Conservation (phyloP, 1,140 invertebrate species). For the Dryas iulia region DNA sequence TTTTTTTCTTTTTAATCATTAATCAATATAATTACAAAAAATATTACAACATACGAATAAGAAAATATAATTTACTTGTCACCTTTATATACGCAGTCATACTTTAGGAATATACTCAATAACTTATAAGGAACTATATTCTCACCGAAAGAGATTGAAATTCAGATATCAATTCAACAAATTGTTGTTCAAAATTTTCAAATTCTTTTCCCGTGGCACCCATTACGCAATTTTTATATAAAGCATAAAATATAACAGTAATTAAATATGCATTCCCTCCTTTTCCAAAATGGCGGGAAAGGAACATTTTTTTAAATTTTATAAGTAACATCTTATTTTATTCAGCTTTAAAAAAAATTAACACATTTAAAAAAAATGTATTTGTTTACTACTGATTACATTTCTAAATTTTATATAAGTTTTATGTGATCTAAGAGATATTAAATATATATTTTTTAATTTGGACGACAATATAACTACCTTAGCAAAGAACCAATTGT, state of each 20-base stretch:
- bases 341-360: neutral
- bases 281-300: constrained; percentile 6
- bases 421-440: no score
- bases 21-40: no score
- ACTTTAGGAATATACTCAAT: no score
- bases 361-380: neutral
- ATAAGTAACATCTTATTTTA: neutral
- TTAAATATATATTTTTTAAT: no score
- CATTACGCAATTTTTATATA: constrained; percentile 26
- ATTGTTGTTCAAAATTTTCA: constrained; percentile 62
- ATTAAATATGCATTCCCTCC: no score
- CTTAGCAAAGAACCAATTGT: neutral
- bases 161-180: constrained; percentile 58
- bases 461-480: neutral
- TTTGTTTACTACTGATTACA: no score
- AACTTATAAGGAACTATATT: constrained; percentile 8
- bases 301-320: neutral
- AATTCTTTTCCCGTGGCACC: constrained; percentile 42
- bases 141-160: constrained; percentile 55
- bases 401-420: no score
- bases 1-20: no score
- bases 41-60: no score
- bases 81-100: no score
- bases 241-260: no score
- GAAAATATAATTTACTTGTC: no score